Evolutionary conservation across 2,888 invertebrate species (phyloP).

Genomic region (Lasioglossum leucozonium): DNA sequence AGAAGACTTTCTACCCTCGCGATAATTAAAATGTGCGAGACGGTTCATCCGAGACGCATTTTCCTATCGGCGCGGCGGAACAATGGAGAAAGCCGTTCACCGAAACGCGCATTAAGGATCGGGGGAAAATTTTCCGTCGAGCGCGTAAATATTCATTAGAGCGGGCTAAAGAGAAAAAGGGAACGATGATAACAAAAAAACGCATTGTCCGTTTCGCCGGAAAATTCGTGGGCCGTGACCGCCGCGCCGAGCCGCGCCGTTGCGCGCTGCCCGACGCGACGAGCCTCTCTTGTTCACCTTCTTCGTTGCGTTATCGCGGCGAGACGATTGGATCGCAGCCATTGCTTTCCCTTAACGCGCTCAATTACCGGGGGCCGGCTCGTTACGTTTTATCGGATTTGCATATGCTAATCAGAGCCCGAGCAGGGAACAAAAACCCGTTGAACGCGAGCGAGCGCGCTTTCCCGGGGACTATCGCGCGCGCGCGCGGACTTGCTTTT

Average conservation of each 20-base stretch:
- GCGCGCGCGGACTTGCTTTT: background rate
- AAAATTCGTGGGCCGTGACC: constrained; percentile 3
- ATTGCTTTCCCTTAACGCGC: background rate
- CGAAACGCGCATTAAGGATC: background rate
- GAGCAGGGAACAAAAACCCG: constrained; percentile 22
- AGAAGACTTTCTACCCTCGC: constrained; percentile 1
- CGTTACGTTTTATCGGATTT: constrained; percentile 28
- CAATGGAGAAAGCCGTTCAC: constrained; percentile 7
- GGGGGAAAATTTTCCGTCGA: background rate
- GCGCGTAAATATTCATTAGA: background rate
- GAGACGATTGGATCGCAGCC: background rate
- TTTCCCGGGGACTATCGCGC: background rate
- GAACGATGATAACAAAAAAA: background rate
- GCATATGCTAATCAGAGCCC: constrained; percentile 33
- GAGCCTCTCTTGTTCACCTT: constrained; percentile 26
- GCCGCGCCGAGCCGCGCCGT: background rate
- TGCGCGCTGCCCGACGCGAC: background rate
- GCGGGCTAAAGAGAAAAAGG: background rate
- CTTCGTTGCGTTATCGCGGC: background rate
- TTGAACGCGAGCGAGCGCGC: background rate
- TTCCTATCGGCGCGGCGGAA: background rate
- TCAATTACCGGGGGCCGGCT: constrained; percentile 13
- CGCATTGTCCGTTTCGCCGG: background rate
- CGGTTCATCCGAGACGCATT: constrained; percentile 1
- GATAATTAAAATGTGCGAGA: background rate